Percentiles rank a stretch among this genome's conserved stretches.
phyloP scores from a whole-genome alignment of 2,797 vertebrate genomes.

The Anniella stebbinsi region DNA sequence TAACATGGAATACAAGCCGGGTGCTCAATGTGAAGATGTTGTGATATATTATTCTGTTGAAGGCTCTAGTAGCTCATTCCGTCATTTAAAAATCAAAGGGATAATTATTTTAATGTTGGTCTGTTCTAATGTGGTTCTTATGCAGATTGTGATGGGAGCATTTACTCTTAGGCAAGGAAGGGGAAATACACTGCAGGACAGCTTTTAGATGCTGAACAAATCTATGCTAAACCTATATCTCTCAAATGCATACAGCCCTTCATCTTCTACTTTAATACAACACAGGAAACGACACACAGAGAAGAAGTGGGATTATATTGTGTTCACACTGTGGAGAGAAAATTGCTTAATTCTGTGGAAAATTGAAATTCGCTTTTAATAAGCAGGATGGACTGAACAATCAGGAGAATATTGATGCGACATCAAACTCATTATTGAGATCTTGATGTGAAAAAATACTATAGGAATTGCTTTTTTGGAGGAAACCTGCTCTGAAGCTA shows the following conservation, averaged over 20 bases:
- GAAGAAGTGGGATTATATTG: constrained; percentile 30
- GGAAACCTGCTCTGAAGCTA: not conserved
- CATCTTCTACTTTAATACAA: constrained; percentile 28
- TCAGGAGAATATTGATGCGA: not conserved
- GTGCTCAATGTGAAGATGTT: not conserved
- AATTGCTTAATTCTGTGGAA: constrained; percentile 45
- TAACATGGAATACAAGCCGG: not conserved
- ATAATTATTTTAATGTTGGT: constrained; percentile 53
- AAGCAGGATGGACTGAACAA: constrained; percentile 32
- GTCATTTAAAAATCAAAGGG: constrained; percentile 2
- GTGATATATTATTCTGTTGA: not conserved
- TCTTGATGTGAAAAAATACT: not conserved
- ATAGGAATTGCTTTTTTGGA: not conserved
- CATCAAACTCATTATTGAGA: constrained; percentile 37
- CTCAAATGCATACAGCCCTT: not conserved
- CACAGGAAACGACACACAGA: constrained; percentile 10
- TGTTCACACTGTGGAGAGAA: constrained; percentile 29
- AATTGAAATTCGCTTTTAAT: constrained; percentile 20
- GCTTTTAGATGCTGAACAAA: not conserved
- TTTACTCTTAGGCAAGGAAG: not conserved
- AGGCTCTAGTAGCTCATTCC: not conserved
- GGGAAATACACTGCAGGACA: constrained; percentile 10
- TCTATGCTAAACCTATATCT: not conserved
- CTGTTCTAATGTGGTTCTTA: constrained; percentile 60
- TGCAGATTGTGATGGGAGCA: constrained; percentile 59